Evolutionary conservation across 2,888 invertebrate genomes (phyloP), one percentile per base, ranked within the genome.

Genomic region (Scrobipalpa atriplicella): DNA sequence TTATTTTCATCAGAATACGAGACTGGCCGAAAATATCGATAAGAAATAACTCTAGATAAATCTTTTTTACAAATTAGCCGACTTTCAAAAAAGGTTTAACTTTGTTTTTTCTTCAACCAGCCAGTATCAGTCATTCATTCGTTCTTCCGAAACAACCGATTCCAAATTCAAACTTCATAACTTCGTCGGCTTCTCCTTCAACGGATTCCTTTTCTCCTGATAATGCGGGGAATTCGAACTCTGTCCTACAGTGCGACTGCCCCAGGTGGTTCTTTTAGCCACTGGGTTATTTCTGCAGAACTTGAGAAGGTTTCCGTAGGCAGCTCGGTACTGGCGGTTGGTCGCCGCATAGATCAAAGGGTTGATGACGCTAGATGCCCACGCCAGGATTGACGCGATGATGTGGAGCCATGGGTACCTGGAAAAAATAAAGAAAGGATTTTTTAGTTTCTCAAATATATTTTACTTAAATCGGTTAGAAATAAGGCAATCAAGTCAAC

Each of bases 321-420:
- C 95, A 0, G 94, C 93, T 69, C 94, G 79, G 81, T 98, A 98
- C 77, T 97, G 96, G 71, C 96, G 94, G 84, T 98, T 98, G 73
- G 97, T 97, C 8, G 96, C 96, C 3, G 98, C 98, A 87, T 98
- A 98, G 72, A 98, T 97, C 70, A 98, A 94, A 0, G 98, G 98
- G 87, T 98, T 98, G 73, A 98, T 94, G 64, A 98, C 97, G 68
- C 97, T 96, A 0, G 98, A 97, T 0, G 97, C 96, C 97, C 98
- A 98, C 0, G 98, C 97, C 71, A 97, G 92, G 64, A 98, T 95
- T 0, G 97, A 97, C 0, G 97, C 96, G 66, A 97, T 92, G 69
- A 98, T 95, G 81, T 98, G 97, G 0, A 97, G 86, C 86, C 95
- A 94, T 3, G 98, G 97, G 76, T 85, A 86, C 3, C 81, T 61